phyloP scores from a whole-genome alignment of 2,888 invertebrate species.

The Ametastegia equiseti region DNA sequence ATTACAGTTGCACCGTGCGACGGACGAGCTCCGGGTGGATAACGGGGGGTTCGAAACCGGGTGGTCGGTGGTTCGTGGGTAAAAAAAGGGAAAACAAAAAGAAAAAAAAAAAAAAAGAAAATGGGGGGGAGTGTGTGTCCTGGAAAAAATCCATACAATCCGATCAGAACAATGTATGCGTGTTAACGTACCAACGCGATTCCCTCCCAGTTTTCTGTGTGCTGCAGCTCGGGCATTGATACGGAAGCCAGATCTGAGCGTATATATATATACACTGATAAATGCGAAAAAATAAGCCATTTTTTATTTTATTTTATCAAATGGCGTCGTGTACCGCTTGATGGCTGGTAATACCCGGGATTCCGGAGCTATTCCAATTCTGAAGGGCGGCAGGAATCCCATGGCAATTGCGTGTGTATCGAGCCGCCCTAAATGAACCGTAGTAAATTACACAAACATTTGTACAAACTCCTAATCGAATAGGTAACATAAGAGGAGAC shows the following conservation, averaged over 20 bases:
- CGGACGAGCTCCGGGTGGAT: constrained; percentile 53
- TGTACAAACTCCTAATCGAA: neutral
- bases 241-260: constrained; percentile 71
- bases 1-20: constrained; percentile 66
- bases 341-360: constrained; percentile 42
- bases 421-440: neutral
- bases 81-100: constrained; percentile 57
- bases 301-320: too few relatives aligned
- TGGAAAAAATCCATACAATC: constrained; percentile 76
- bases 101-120: too few relatives aligned
- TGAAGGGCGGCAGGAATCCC: constrained; percentile 7
- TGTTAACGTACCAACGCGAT: constrained; percentile 73
- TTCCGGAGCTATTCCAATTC: neutral
- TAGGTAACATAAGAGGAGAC: neutral
- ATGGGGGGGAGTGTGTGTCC: constrained; percentile 65
- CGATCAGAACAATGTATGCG: constrained; percentile 74
- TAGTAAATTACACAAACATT: neutral
- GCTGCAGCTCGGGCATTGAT: constrained; percentile 51
- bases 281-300: constrained; percentile 62
- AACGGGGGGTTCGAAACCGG: constrained; percentile 54
- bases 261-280: constrained; percentile 63
- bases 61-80: constrained; percentile 52
- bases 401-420: constrained; percentile 18
- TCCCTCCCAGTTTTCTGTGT: constrained; percentile 65
- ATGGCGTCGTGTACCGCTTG: constrained; percentile 43